Base-by-base conservation (phyloP, 2,113 vertebrate species). In the Anguilla rostrata region DNA sequence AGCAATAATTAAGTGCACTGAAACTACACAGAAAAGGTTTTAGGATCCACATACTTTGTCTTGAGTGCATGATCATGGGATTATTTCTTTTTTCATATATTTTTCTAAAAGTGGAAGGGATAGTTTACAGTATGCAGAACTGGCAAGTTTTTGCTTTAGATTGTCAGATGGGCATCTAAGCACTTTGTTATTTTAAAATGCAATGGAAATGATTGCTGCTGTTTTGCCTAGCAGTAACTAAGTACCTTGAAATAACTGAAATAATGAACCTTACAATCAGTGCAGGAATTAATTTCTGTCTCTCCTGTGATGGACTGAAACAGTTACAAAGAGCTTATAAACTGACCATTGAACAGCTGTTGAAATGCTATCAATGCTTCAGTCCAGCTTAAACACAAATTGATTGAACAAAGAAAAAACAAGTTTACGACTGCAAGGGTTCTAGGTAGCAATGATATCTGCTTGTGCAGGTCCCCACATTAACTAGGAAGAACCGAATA, bases 401-500 rank as follows among this genome's bases (percentile, higher is more conserved):
- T 53, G 49, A 53, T 53, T 53, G 49, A 53, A 14, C 3, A 53
- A 53, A 53, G 26, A 5, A 20, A 34, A 71, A 26, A 71, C 63
- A 71, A 75, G n/a, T 29, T 29, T 34, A 75, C 8, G 71, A 75
- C n/a, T 34, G 71, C 71, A 75, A 34, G n/a, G 71, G 26, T 7
- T 75, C 4, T 34, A 75, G 71, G 71, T 29, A 75, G n/a, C 71
- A 29, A 1, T 7, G 11, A 34, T 12, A 29, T 34, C n/a, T 34
- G n/a, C n/a, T 75, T 75, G 71, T 75, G 71, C 71, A 75, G 26
- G 71, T 75, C 9, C 26, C 26, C 11, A 39, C 5, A 11, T 39
- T 63, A 39, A 84, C 34, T 75, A 11, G 26, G 41, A 53, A 75
- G 83, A 71, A n/a, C 16, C 89, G 88, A 87, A 93, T 93, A 82